Evolutionary conservation across 2,113 vertebrate species (phyloP), one percentile per base, ranked within the genome.

Genomic region (Clarias batrachus): DNA sequence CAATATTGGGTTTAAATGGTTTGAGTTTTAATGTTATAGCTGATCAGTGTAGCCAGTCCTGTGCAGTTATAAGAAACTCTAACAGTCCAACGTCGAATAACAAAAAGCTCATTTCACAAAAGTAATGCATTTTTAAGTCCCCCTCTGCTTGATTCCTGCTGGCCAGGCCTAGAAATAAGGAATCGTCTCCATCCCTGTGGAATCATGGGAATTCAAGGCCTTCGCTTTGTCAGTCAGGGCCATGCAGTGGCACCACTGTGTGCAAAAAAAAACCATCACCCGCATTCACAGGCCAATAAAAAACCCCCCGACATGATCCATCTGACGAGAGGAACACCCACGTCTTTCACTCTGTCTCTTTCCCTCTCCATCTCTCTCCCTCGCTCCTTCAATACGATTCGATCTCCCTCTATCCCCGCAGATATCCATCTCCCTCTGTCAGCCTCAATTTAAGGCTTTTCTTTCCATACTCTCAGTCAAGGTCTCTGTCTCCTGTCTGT

Each of bases 211-310:
- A 80, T 60, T 80, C n/a, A 21, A 85, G 84, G 84, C 60, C 62
- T 78, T 52, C 57, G 73, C 41, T 62, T 27, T 27, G 33, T 37
- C 33, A 74, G 48, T 54, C 23, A 82, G 59, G 78, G 83, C 16
- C 17, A 10, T 94, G 93, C 89, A 74, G 90, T 86, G 91, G 91
- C 94, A 95, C 95, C 95, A 91, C 91, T 92, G 62, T 60, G 91
- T 90, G 96, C 94, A 96, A 95, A 96, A 96, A 96, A 96, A 96
- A 96, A 96, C 95, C 93, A 96, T 96, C 94, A 93, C 93, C 93
- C 92, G 92, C 95, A 83, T 95, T 96, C 94, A 96, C 96, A 96
- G 95, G 93, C 94, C 93, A 66, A 63, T 84, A 78, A 87, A 77
- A 96, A 95, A 48, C 8, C 48, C 33, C 93, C 27, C 57, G 33